Evolutionary conservation across 2,888 invertebrate genomes (phyloP), one percentile per base, ranked within the genome.

Genomic region (Drosophila borealis): DNA sequence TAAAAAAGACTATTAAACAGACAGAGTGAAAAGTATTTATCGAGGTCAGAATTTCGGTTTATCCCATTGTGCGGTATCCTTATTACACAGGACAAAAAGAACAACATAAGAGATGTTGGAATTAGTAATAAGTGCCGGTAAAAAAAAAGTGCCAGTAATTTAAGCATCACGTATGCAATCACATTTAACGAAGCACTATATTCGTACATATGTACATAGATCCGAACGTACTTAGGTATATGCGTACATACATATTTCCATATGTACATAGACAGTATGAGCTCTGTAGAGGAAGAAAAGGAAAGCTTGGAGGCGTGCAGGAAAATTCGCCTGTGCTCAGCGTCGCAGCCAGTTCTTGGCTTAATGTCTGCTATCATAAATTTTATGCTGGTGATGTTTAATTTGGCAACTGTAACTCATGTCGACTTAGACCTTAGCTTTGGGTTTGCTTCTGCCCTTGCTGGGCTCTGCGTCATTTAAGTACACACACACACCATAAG

Each of bases 351-450:
- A 78, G 60, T 42, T 54, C 51, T 66, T 62, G 72, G 71, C 74
- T 79, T 89, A 84, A 84, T 87, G 78, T 66, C 74, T 78, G 77
- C 74, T 77, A 79, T 89, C 89, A 89, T 90, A 89, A 90, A 90
- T 89, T 90, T 81, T 76, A 81, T 80, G 84, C 65, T 75, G 73
- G 77, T 89, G 89, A 89, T 90, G 89, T 90, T 89, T 90, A 89
- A 89, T 89, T 89, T 89, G 81, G 80, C 75, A 81, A 78, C 81
- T 73, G 88, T 84, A 88, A 76, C 72, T 84, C 89, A 79, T 78
- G 87, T 82, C 80, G 75, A 72, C 88, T 80, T 64, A 86, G 88
- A 84, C 81, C 54, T 65, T 80, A 70, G 76, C 66, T 60, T 72
- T 50, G 46, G 69, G 39, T 48, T 17, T 57, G 37, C 54, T 44